Evolutionary conservation across 2,113 vertebrate species (phyloP).

Genomic region (Ophiodon elongatus): DNA sequence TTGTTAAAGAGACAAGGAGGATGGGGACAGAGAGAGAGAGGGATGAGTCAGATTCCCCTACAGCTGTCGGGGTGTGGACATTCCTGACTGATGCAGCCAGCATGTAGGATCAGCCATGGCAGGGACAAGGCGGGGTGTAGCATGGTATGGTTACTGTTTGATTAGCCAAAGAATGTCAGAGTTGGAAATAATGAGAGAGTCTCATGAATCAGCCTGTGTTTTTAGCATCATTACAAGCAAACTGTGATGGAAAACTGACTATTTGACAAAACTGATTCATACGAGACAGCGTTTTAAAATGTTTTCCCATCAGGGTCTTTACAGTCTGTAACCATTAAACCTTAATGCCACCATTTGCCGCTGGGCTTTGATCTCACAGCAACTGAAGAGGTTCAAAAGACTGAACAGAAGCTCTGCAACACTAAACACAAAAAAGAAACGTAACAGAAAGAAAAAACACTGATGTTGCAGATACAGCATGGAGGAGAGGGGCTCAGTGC

Average conservation of each 20-base stretch:
- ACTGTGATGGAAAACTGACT: constrained; percentile 20
- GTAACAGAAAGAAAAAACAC: neutral
- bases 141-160: constrained; percentile 39
- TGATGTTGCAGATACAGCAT: neutral
- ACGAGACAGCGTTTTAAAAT: constrained; percentile 1
- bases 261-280: neutral
- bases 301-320: constrained; percentile 11
- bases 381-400: constrained; percentile 17
- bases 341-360: constrained; percentile 3
- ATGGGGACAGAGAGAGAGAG: constrained; percentile 39
- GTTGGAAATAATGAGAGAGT: constrained; percentile 49
- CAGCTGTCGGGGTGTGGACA: constrained; percentile 77
- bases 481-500: constrained; percentile 16
- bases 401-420: constrained; percentile 8
- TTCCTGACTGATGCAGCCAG: constrained; percentile 62
- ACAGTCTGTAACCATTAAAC: constrained; percentile 19
- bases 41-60: constrained; percentile 71
- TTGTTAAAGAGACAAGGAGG: constrained; percentile 57
- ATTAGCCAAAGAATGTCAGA: constrained; percentile 38
- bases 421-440: neutral
- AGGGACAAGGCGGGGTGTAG: constrained; percentile 17
- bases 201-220: constrained; percentile 36
- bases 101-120: constrained; percentile 57
- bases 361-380: constrained; percentile 21
- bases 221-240: constrained; percentile 25